Evolutionary conservation across 64 coral and sea anemone species (phyloP), one percentile per base, ranked within the genome.

Genomic region (Actinia equina): DNA sequence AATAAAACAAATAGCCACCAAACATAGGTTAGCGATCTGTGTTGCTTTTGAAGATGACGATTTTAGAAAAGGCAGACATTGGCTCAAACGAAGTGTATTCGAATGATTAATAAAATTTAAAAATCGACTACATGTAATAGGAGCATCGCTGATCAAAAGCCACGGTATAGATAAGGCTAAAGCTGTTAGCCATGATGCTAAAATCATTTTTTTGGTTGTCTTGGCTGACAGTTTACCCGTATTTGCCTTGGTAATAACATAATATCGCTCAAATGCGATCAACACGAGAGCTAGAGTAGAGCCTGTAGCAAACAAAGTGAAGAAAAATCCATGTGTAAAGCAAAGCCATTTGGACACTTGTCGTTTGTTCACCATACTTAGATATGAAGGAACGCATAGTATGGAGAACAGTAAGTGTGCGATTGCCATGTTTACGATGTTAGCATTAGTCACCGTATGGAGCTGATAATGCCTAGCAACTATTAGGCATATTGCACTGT

Each of bases 401-500:
- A 93, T 1, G 25, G 85, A 84, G 25, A 93, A 90, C 37, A 89
- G 80, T 17, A 96, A n/a, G 65, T 96, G 94, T 9, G 27, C 59
- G 11, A 88, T 43, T 0, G 94, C 91, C 91, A 93, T 96, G 54
- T 96, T 96, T 4, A 93, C 94, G 37, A 96, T 90, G 65, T 84
- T 87, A 3, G 91, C 94, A 77, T 96, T 96, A 16, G 94, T 96
- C 5, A 96, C 94, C 7, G 91, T 96, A 82, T 88, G 94, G 4
- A 96, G 58, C 19, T 90, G 88, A 19, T 96, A 93, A 60, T 96
- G 91, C 6, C 94, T 91, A 85, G 94, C 88, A 69, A 96, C 94
- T 43, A 96, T 78, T 14, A 96, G 52, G 41, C 91, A 93, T 14
- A 96, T 67, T 1, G 62, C 82, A 70, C 78, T 77, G 74, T 96